Base-by-base conservation (phyloP, 2,113 vertebrate genomes). In the Dolichotis patagonum region DNA sequence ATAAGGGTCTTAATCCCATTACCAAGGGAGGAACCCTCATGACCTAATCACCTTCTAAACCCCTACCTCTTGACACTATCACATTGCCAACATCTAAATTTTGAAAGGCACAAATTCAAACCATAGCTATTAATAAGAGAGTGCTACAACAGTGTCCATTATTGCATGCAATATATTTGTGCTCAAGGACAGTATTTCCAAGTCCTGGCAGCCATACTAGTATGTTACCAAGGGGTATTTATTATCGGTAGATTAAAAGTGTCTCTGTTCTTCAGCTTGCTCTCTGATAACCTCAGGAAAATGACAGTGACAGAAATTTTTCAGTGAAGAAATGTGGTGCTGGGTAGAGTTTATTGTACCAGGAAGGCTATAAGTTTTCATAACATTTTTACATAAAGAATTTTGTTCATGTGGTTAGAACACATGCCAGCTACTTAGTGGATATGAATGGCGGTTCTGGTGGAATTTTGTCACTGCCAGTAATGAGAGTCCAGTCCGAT, bases 401-500 rank as follows among this genome's bases (percentile, higher is more conserved):
- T 82, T 24, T 46, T 22, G 56, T 85, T 67, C 49, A 9, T 82
- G 30, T 60, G 46, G 24, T 82, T 16, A 94, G 38, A 22, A 24
- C 10, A 62, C 26, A 38, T 38, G 24, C 69, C 63, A 81, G 32
- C 14, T 46, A 82, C 13, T 60, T 22, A 12, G 26, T 17, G 22
- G 41, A 8, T 78, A 75, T 85, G 28, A 19, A 10, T 7, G 32
- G 54, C n/a, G 22, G 19, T 28, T 62, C 1, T 16, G 13, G 26
- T 28, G 12, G 9, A 38, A 12, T 30, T 1, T 0, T 28, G 65
- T 56, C 20, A 0, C 26, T 63, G 20, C n/a, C 32, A 16, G 43
- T 16, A 54, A n/a, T n/a, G 6, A 4, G 35, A 54, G 13, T 35
- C 26, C 38, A 75, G 10, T 67, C 46, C 82, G 3, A 67, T 43